Evolutionary conservation across 2,888 invertebrate species (phyloP).

Genomic region (Lepidonotus clava): DNA sequence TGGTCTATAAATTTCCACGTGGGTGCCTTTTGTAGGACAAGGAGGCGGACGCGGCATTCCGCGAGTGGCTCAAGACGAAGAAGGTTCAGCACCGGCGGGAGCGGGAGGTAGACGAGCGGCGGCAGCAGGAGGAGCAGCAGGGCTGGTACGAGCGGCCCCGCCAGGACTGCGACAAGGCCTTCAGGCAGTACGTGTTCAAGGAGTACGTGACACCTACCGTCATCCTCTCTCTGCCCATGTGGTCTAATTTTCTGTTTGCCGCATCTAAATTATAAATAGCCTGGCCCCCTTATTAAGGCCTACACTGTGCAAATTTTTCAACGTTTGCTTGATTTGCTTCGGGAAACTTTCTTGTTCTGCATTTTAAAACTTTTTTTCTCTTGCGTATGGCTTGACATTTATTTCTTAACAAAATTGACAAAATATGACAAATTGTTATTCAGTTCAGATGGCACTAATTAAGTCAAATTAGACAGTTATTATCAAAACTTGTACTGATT

Average conservation of each 20-base stretch:
- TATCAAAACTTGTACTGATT: too few relatives aligned
- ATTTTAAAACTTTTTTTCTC: background rate
- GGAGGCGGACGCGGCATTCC: constrained; percentile 70
- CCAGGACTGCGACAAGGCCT: constrained; percentile 75
- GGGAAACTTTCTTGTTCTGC: background rate
- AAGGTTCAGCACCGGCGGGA: constrained; percentile 71
- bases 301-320: background rate
- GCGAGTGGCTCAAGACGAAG: constrained; percentile 74
- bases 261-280: background rate
- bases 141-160: constrained; percentile 69
- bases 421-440: too few relatives aligned
- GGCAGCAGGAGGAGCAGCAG: constrained; percentile 73
- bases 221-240: background rate
- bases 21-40: constrained; percentile 40
- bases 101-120: constrained; percentile 69
- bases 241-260: background rate
- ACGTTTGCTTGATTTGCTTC: background rate
- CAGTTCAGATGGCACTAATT: too few relatives aligned
- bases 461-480: too few relatives aligned
- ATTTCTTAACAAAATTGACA: too few relatives aligned
- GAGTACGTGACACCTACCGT: constrained; percentile 34
- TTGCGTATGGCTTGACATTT: background rate
- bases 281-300: background rate
- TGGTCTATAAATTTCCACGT: too few relatives aligned
- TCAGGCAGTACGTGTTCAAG: constrained; percentile 71